Conservation (phyloP, 2,888 invertebrate genomes). For the Cremastinae sp. region DNA sequence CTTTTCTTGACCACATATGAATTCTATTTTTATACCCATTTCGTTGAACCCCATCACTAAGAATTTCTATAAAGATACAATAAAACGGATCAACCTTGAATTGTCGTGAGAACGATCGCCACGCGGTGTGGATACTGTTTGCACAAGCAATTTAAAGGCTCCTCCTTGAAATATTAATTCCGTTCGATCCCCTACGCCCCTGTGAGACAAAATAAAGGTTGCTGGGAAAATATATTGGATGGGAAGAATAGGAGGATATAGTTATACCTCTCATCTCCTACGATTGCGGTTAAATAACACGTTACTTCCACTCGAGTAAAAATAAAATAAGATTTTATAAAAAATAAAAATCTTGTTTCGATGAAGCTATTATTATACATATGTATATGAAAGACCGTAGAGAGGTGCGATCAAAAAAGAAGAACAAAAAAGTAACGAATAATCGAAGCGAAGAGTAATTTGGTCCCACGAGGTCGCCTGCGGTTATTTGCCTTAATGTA, state of each 20-base stretch:
- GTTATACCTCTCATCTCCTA: conserved; percentile 10
- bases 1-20: conserved; percentile 11
- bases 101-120: conserved; percentile 3
- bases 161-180: conserved; percentile 56
- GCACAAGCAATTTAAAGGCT: conserved; percentile 57
- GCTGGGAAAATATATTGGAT: conserved; percentile 21
- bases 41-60: neutral
- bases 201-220: conserved; percentile 5
- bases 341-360: conserved; percentile 50
- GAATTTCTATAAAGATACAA: neutral
- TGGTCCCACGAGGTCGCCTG: conserved; percentile 15
- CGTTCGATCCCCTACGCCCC: neutral
- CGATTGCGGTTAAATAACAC: conserved; percentile 69
- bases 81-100: conserved; percentile 17
- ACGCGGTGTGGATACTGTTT: conserved; percentile 64
- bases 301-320: conserved; percentile 65
- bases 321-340: too few species aligned
- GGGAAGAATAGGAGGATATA: conserved; percentile 18
- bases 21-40: neutral
- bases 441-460: conserved; percentile 22
- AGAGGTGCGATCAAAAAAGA: conserved; percentile 55
- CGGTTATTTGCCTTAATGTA: conserved; percentile 64
- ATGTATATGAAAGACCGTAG: conserved; percentile 51
- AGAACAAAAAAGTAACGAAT: conserved; percentile 25
- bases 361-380: conserved; percentile 70